These are phyloP conservation scores for Parnassius mnemosyne DNA, from an alignment of 2,888 invertebrate genomes.

Conservation along the genomic window DNA sequence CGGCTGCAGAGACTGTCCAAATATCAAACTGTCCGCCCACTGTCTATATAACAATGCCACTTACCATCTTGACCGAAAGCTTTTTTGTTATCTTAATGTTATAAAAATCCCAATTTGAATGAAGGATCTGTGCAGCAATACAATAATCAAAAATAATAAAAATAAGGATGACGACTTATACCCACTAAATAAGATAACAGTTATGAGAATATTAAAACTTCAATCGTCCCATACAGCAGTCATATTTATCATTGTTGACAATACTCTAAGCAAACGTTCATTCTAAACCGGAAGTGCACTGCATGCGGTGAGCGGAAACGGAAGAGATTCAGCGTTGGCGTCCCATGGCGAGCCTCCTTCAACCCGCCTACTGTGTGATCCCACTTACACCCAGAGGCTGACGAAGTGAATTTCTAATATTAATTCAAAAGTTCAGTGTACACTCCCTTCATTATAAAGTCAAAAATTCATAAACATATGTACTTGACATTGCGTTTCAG, in stretches of 20 bases:
- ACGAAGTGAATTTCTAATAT: conserved; percentile 25
- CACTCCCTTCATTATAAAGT: conserved; percentile 5
- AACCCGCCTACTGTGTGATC: conserved; percentile 6
- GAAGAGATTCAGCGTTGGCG: conserved; percentile 25
- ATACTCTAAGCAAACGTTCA: conserved; percentile 9
- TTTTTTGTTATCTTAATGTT: no score
- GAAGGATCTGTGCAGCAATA: no score
- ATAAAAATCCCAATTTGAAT: no score
- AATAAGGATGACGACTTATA: background rate
- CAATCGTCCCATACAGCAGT: background rate
- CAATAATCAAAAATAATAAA: no score
- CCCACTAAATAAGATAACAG: no score
- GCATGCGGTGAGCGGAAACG: conserved; percentile 25
- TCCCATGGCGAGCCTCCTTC: conserved; percentile 27
- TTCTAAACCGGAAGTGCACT: conserved; percentile 22
- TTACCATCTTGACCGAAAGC: no score
- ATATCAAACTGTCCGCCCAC: no score
- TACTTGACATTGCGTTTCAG: background rate
- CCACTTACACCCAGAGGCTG: conserved; percentile 25
- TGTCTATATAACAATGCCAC: no score
- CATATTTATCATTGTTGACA: conserved; percentile 17
- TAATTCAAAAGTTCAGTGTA: conserved; percentile 15
- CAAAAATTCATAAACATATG: conserved; percentile 14
- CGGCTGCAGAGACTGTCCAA: no score
- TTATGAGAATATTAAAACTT: no score